Conservation (phyloP, 2,888 invertebrate species). For the Drosophila leonis region DNA sequence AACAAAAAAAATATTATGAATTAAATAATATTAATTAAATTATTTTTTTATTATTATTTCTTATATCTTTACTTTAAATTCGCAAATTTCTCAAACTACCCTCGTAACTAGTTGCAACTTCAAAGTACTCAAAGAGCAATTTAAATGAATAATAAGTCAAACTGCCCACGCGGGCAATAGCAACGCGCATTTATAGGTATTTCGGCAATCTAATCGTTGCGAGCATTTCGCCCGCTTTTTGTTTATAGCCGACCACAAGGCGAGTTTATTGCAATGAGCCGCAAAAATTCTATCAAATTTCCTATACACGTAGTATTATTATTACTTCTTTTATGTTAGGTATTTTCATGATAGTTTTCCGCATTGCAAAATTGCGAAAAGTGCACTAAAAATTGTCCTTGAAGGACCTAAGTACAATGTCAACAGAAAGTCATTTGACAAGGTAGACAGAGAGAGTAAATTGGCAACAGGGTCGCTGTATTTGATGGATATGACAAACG, state of each 20-base stretch:
- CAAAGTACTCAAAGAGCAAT: neutral
- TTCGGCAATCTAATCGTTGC: constrained; percentile 66
- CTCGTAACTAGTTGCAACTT: neutral
- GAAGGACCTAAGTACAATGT: neutral
- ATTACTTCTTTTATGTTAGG: constrained; percentile 21
- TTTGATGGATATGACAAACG: constrained; percentile 38
- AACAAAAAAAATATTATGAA: neutral
- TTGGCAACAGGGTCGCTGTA: constrained; percentile 2
- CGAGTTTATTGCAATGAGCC: constrained; percentile 26
- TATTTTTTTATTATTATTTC: neutral
- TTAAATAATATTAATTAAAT: neutral
- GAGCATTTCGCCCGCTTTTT: constrained; percentile 24
- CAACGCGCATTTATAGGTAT: constrained; percentile 31
- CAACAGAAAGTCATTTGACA: constrained; percentile 1
- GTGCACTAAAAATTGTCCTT: neutral
- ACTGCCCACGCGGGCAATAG: constrained; percentile 8
- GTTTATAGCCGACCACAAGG: constrained; percentile 32
- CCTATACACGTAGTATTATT: neutral
- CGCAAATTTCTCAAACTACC: neutral
- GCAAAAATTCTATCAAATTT: constrained; percentile 18
- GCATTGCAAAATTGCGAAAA: neutral
- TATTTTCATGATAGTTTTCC: neutral
- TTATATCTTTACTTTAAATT: neutral
- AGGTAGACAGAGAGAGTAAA: neutral
- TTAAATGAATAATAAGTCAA: constrained; percentile 20